These are phyloP conservation scores for Ceyx melanurus DNA, from an alignment of 2,113 vertebrate genomes.

Conservation along the genomic window DNA sequence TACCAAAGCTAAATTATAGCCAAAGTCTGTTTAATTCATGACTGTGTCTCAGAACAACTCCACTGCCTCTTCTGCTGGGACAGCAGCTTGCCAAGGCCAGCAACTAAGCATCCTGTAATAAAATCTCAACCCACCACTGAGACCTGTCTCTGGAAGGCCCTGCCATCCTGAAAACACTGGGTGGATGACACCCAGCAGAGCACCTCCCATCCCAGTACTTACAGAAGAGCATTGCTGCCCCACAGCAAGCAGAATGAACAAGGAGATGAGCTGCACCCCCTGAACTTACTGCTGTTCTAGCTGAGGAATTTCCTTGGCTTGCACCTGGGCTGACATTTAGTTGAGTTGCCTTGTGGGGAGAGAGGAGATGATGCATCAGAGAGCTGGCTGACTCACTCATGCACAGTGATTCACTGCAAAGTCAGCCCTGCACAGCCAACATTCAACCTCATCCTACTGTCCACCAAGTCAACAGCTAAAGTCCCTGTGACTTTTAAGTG, in stretches of 20 bases:
- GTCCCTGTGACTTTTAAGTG: constrained; percentile 10
- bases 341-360: not conserved
- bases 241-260: not conserved
- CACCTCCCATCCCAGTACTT: not conserved
- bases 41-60: not conserved
- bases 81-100: not conserved
- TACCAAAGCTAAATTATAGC: not conserved
- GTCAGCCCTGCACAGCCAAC: not conserved
- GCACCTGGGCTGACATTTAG: not conserved
- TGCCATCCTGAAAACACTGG: not conserved
- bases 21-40: not conserved
- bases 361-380: not conserved
- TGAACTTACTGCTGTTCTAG: not conserved
- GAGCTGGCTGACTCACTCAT: not conserved
- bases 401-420: not conserved
- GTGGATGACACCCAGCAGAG: not conserved
- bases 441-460: not conserved
- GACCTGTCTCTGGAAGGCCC: not conserved
- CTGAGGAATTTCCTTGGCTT: not conserved
- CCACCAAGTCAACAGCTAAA: constrained; percentile 19
- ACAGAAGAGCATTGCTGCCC: not conserved
- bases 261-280: not conserved
- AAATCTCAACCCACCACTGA: not conserved
- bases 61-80: not conserved
- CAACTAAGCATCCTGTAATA: not conserved